Conservation (phyloP, 2,888 invertebrate species). For the Cataglyphis altisquamis region DNA sequence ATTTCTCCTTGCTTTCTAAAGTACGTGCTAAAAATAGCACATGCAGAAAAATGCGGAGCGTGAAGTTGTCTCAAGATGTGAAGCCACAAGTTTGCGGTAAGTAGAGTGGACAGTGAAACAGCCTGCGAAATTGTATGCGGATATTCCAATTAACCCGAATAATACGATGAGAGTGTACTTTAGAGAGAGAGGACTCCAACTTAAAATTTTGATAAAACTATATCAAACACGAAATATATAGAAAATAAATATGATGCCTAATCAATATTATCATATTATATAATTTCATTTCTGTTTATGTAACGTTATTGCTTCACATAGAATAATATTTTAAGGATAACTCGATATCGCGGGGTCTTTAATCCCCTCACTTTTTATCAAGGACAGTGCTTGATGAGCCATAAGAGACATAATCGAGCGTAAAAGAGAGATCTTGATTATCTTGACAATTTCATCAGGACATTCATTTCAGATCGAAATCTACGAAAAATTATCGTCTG, state of each 20-base stretch:
- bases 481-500: not conserved
- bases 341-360: slow-evolving; percentile 9
- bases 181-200: not conserved
- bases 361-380: slow-evolving; percentile 44
- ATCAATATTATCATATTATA: not conserved
- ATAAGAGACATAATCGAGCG: slow-evolving; percentile 7
- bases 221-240: not conserved
- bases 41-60: slow-evolving; percentile 70
- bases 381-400: slow-evolving; percentile 22
- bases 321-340: slow-evolving; percentile 16
- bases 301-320: not conserved
- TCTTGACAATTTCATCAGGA: not conserved
- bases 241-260: not conserved
- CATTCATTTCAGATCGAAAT: not conserved
- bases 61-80: slow-evolving; percentile 72
- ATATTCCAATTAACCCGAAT: slow-evolving; percentile 59
- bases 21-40: slow-evolving; percentile 39
- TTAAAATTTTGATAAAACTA: not conserved
- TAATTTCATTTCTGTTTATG: not conserved
- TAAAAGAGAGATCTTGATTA: not conserved
- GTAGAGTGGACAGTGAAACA: slow-evolving; percentile 60
- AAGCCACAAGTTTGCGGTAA: slow-evolving; percentile 76
- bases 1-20: slow-evolving; percentile 56
- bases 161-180: not conserved
- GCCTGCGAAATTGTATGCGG: slow-evolving; percentile 45